Conservation (phyloP, 92 coral and sea anemone genomes). For the Parazoanthus atlanticus region DNA sequence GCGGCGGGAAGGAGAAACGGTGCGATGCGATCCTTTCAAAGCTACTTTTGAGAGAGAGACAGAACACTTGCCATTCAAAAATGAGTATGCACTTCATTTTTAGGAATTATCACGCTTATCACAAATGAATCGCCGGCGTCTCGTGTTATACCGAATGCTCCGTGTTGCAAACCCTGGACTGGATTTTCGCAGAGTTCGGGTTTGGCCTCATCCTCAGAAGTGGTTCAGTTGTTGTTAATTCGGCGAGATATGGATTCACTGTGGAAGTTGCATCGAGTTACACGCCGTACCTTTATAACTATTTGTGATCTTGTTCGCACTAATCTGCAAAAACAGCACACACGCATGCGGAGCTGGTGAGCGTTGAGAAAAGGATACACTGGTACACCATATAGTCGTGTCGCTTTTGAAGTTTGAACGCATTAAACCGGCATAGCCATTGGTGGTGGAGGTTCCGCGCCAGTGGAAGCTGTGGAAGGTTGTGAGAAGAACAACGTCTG, state of each 20-base stretch:
- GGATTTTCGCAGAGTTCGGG: constrained; percentile 48
- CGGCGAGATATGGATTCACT: constrained; percentile 26
- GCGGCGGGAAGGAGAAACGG: not conserved
- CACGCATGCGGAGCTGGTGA: constrained; percentile 40
- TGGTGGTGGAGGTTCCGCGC: too few relatives aligned
- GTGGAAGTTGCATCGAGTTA: constrained; percentile 60
- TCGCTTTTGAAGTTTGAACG: constrained; percentile 14
- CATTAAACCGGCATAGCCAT: constrained; percentile 17
- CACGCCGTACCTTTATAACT: constrained; percentile 38
- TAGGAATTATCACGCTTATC: not conserved
- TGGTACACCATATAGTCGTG: too few relatives aligned
- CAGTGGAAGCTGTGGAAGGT: too few relatives aligned
- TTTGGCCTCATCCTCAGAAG: constrained; percentile 55
- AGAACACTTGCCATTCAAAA: not conserved
- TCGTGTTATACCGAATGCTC: not conserved
- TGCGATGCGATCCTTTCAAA: not conserved
- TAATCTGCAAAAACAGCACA: constrained; percentile 3
- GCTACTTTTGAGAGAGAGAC: not conserved
- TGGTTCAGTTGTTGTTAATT: constrained; percentile 36
- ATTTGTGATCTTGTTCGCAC: constrained; percentile 47
- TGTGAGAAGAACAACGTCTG: too few relatives aligned
- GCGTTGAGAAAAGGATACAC: too few relatives aligned
- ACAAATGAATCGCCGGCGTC: not conserved
- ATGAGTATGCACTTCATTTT: constrained; percentile 11
- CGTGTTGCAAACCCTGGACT: not conserved